Base-by-base conservation (phyloP, 2,113 vertebrate species). In the Peromyscus polionotus region DNA sequence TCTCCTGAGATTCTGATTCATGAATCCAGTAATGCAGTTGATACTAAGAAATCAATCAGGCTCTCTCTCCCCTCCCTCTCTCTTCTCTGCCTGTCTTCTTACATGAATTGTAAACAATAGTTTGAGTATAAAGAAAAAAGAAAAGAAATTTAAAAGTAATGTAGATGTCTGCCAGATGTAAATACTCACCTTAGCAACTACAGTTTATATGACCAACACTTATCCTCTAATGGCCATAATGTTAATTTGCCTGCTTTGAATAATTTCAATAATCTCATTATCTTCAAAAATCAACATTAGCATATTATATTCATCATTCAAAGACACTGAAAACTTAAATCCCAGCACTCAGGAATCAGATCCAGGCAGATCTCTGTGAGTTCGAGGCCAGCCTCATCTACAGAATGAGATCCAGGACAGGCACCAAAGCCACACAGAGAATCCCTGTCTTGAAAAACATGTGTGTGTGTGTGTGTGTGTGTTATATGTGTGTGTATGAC, bases 1-100 rank as follows among this genome's bases (percentile, higher is more conserved):
- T 91, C 93, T 95, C 87, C 88, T 70, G 89, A 86, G 91, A 73
- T 68, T 90, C 45, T 54, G 39, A 90, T 91, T 83, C 24, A 83
- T n/a, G 93, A 89, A 93, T 96, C 87, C 84, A 48, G 39, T 67
- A 86, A 67, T 48, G 31, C 39, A 31, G 12, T 39, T n/a, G 9
- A 81, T 81, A 61, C 45, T 70, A 7, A 80, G n/a, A 5, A 73
- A 88, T 92, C 67, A 88, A 57, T 89, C 26, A 45, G 1, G 19
- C n/a, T 54, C 28, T 94, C 26, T 26, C 28, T 67, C n/a, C 3
- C n/a, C 31, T 67, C 20, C 77, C 22, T 28, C n/a, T 36, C 28
- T 51, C 13, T 84, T 68, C 26, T 63, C 19, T 83, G 3, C 26
- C 48, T 48, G 28, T 93, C 16, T 76, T 39, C 87, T 80, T 51